Percentiles rank a stretch among this genome's conserved stretches.
phyloP scores from a whole-genome alignment of 2,113 vertebrate species.

The Phyllopteryx taeniolatus region DNA sequence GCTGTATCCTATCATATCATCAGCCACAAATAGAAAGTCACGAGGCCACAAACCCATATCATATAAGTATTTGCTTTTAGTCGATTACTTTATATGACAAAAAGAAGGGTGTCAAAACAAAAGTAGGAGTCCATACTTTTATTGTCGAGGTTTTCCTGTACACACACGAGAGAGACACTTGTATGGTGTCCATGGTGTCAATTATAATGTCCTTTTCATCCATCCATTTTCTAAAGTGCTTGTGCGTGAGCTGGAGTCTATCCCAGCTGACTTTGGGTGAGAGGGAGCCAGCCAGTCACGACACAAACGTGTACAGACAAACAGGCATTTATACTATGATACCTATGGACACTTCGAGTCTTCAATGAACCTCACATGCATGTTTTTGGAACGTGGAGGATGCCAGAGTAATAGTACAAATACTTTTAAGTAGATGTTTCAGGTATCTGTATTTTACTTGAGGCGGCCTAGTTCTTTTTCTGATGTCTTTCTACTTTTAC shows the following conservation, averaged over 20 bases:
- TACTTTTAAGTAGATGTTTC: neutral
- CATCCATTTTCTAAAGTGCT: neutral
- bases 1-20: conserved; percentile 28
- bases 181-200: neutral
- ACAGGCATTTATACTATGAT: no score
- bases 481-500: neutral
- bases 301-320: no score
- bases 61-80: conserved; percentile 1
- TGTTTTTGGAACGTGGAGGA: no score
- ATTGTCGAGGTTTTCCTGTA: neutral
- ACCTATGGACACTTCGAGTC: no score
- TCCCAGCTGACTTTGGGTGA: no score
- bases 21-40: conserved; percentile 35
- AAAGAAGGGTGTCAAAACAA: neutral
- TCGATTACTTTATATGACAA: neutral
- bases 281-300: no score
- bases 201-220: no score
- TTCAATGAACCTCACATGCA: no score
- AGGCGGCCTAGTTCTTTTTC: no score
- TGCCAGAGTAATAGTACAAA: no score
- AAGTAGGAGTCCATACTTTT: neutral
- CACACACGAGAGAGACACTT: neutral
- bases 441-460: no score
- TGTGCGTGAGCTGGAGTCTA: neutral
- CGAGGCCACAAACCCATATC: neutral